Evolutionary conservation across 2,888 invertebrate species (phyloP), one percentile per base, ranked within the genome.

Genomic region (Euzophera pinguis): DNA sequence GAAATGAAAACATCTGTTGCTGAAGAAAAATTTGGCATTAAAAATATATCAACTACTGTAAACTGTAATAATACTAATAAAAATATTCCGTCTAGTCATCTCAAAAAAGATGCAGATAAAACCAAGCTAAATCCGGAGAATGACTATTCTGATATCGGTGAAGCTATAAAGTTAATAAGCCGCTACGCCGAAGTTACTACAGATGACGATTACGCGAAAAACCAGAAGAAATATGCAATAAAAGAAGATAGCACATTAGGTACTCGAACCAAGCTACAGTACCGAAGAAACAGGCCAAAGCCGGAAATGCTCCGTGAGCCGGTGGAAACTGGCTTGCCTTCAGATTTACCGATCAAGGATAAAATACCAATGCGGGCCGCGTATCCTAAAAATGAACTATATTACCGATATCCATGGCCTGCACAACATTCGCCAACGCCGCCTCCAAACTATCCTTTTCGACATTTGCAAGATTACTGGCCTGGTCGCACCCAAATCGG

Each of bases 181-280:
- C 78, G 90, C 58, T 90, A 86, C 65, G 90, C 90, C 35, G 90
- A 89, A 71, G 90, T 90, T 37, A 88, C 88, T 27, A 90, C 90
- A 34, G 90, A 90, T 61, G 90, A 90, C 61, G 87, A 81, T 64
- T 90, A 81, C 69, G 63, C 79, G 60, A 88, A 86, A 78, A 81
- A 84, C 61, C 73, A 79, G 62, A 84, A 80, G 60, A 82, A 78
- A 61, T 59, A 67, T 56, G 66, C 66, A 34, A 65, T 67, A n/a
- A 72, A 71, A 57, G 89, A 88, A 42, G 88, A 87, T 45, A 73
- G 75, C 56, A 65, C 88, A 63, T 67, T 90, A 52, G 90, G 90
- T 27, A 90, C 90, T 16, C 81, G 90, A 38, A 90, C 90, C 14
- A 90, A 84, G 62, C 69, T 84, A 52, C 90, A 90, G 63, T 78